A percentile compares a stretch with the other conserved stretches of the same genome.
Conservation (phyloP, 1,140 invertebrate genomes). For the Saxidomus purpurata region DNA sequence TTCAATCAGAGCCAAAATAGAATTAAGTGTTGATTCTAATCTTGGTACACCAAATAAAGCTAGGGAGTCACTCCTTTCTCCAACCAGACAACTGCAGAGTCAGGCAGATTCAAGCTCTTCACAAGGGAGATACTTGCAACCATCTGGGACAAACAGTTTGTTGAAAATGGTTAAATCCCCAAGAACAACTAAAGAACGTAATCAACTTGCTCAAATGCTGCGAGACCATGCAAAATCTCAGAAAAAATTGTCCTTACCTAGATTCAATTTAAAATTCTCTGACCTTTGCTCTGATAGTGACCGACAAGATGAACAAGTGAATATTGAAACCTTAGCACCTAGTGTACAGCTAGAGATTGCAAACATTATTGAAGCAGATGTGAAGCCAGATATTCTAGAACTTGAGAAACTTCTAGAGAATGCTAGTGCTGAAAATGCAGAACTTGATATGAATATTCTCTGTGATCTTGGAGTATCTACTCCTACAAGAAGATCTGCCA, state of each 20-base stretch:
- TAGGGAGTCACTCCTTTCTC: not conserved
- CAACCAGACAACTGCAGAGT: not conserved
- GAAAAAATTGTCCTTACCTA: slow-evolving; percentile 59
- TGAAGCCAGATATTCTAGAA: slow-evolving; percentile 58
- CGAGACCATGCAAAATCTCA: slow-evolving; percentile 58
- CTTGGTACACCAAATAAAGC: not conserved
- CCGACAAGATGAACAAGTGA: slow-evolving; percentile 35
- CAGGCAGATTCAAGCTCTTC: not conserved
- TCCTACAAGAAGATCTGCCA: not conserved
- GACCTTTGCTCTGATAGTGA: slow-evolving; percentile 48
- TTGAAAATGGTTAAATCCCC: slow-evolving; percentile 63
- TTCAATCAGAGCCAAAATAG: slow-evolving; percentile 56
- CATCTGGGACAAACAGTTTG: slow-evolving; percentile 1
- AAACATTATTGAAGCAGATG: slow-evolving; percentile 61
- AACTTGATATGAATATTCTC: slow-evolving; percentile 52
- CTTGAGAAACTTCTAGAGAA: slow-evolving; percentile 48
- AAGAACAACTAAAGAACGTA: slow-evolving; percentile 58
- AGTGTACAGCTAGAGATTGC: slow-evolving; percentile 60
- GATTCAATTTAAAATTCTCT: slow-evolving; percentile 64
- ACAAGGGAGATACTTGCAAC: not conserved
- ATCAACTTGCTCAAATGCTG: slow-evolving; percentile 55
- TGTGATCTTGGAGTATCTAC: slow-evolving; percentile 33
- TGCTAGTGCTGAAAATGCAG: slow-evolving; percentile 45
- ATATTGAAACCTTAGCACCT: slow-evolving; percentile 50
- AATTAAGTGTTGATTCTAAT: slow-evolving; percentile 37